phyloP scores from a whole-genome alignment of 2,888 invertebrate genomes.

The Acleris literana region DNA sequence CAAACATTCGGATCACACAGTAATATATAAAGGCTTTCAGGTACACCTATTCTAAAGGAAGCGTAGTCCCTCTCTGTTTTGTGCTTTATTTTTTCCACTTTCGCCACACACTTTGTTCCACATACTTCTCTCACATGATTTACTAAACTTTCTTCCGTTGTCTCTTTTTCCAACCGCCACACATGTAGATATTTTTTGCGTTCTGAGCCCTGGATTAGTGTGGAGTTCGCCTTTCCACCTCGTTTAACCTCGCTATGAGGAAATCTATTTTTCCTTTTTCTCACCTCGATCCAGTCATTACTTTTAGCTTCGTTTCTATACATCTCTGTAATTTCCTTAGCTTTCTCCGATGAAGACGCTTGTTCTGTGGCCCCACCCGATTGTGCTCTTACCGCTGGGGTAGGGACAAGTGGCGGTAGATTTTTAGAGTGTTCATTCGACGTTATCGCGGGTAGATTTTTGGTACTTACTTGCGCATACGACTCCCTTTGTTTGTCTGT shows the following conservation, averaged over 20 bases:
- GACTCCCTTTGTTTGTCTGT: background rate
- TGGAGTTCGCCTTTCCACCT: no score
- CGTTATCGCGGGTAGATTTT: slow-evolving; percentile 6
- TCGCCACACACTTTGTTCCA: background rate
- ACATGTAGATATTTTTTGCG: slow-evolving; percentile 37
- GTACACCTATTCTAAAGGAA: slow-evolving; percentile 39
- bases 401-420: background rate
- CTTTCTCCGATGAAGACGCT: background rate
- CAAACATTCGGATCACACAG: slow-evolving; percentile 30
- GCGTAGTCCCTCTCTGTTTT: slow-evolving; percentile 27
- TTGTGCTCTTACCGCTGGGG: no score
- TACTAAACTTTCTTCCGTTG: background rate
- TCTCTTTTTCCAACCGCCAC: slow-evolving; percentile 37
- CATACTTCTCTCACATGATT: no score
- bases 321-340: background rate
- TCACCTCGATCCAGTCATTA: background rate
- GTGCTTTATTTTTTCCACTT: slow-evolving; percentile 34
- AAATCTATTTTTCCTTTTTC: no score
- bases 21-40: slow-evolving; percentile 31
- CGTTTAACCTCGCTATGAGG: no score
- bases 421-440: background rate
- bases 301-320: background rate
- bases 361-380: no score
- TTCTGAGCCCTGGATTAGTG: slow-evolving; percentile 10
- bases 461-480: background rate